A percentile compares a stretch with the other conserved stretches of the same genome.
Evolutionary conservation across 35 echinoderm and acorn worm genomes (phyloP).

Genomic region (Ophiothrix spiculata): DNA sequence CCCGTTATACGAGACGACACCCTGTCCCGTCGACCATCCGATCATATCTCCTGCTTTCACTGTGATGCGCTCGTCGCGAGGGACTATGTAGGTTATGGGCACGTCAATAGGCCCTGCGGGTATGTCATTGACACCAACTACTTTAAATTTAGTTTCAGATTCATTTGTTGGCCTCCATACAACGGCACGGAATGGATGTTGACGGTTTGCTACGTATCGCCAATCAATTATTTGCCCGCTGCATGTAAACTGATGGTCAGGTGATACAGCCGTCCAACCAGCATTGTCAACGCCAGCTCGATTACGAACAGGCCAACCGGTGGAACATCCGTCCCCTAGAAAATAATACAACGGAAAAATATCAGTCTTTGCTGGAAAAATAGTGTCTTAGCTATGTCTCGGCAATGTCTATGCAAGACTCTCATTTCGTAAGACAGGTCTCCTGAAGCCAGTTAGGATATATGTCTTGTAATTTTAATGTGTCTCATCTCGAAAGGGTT

Average conservation of each 20-base stretch:
- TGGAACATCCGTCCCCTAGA: background rate
- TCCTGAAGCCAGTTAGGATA: too few relatives aligned
- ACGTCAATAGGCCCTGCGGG: background rate
- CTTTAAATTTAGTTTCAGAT: background rate
- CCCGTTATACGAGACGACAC: background rate
- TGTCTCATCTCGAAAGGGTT: too few relatives aligned
- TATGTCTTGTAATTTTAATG: too few relatives aligned
- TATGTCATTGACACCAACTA: constrained; percentile 14
- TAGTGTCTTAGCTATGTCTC: too few relatives aligned
- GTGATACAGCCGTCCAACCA: constrained; percentile 9
- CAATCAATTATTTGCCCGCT: background rate
- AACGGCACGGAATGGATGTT: background rate
- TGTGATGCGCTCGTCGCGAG: background rate
- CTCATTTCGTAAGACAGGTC: too few relatives aligned
- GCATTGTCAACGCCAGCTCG: background rate
- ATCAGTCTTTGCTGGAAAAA: too few relatives aligned
- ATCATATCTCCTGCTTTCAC: constrained; percentile 1
- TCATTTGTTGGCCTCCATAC: background rate
- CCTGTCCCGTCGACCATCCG: background rate
- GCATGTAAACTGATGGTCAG: background rate
- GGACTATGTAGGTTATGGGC: background rate
- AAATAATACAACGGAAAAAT: too few relatives aligned
- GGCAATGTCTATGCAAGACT: too few relatives aligned
- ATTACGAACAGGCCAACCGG: background rate
- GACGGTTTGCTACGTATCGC: background rate